These are phyloP conservation scores for Anastrepha obliqua DNA, from an alignment of 1,140 invertebrate species.

Conservation along the genomic window DNA sequence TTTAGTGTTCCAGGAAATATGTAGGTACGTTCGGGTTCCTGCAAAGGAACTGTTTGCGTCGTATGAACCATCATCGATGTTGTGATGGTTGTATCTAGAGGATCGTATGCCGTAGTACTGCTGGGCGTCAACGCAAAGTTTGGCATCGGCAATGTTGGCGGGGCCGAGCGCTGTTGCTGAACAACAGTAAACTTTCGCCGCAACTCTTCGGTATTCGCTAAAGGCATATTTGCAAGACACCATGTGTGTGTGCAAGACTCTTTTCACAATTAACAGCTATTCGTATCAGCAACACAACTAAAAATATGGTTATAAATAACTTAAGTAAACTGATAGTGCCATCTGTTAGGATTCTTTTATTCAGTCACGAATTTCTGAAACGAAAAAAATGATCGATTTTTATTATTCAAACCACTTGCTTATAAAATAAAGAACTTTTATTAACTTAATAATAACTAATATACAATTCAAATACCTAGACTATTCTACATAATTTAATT, in stretches of 20 bases:
- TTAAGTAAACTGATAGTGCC: background rate
- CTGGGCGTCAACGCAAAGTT: background rate
- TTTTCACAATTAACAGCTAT: background rate
- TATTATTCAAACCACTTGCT: background rate
- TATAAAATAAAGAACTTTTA: too few species aligned
- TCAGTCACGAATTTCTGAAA: background rate
- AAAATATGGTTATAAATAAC: background rate
- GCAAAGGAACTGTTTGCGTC: conserved; percentile 17
- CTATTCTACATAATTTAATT: too few species aligned
- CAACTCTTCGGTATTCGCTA: conserved; percentile 73
- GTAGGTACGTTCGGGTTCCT: conserved; percentile 78
- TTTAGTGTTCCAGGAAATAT: conserved; percentile 75
- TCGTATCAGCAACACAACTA: conserved; percentile 47
- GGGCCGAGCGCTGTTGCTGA: conserved; percentile 71
- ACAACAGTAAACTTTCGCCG: conserved; percentile 73
- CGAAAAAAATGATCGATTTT: background rate
- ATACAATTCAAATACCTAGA: too few species aligned
- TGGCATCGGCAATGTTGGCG: conserved; percentile 58
- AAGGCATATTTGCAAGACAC: conserved; percentile 71
- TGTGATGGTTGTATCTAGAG: conserved; percentile 41
- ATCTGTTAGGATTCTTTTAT: background rate
- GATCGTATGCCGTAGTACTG: conserved; percentile 36
- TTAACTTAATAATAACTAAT: too few species aligned
- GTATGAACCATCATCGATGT: conserved; percentile 36
- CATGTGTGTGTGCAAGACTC: conserved; percentile 58